Base-by-base conservation (phyloP, 2,888 invertebrate genomes). In the Strigamia transsilvanica region DNA sequence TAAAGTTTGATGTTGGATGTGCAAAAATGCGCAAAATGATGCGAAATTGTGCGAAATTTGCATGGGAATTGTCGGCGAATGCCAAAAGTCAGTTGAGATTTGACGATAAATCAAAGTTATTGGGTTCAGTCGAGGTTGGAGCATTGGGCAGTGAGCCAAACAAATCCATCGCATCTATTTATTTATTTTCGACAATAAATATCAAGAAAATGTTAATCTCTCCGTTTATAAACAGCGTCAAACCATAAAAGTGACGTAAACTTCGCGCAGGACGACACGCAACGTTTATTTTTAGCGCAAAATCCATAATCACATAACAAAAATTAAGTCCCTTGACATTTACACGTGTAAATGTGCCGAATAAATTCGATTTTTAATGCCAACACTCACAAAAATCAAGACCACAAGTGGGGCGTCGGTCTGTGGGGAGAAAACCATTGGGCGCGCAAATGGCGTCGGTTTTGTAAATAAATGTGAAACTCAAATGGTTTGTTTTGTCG, bases 91-190 rank as follows among this genome's bases (percentile, higher is more conserved):
- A 61, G 61, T n/a, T 3, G 61, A n/a, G n/a, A 9, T 1, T 61
- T 61, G 61, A 61, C 9, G n/a, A 61, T 61, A 61, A 61, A 18
- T 61, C 61, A 61, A n/a, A 21, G 21, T 9, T 61, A 61, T 61
- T 15, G 61, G 9, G 61, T 61, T 61, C 61, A 61, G 4, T 2
- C 1, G 61, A 15, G 61, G 61, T 61, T 61, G n/a, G 1, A 18
- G 21, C 61, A 61, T 61, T 61, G 61, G 61, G 61, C 61, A 61
- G n/a, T 3, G 21, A 61, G 61, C 61, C 61, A 61, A 15, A 5
- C 1, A 1, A 2, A 15, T 61, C 9, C 61, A 7, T 5, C 15
- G 61, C 13, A 5, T 42, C 5, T 42, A 13, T 42, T 42, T 42
- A 13, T 13, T 42, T 42, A 13, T 42, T 42, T 42, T 5, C 15